phyloP scores from a whole-genome alignment of 2,888 invertebrate genomes.

The Drosophila kuntzei region DNA sequence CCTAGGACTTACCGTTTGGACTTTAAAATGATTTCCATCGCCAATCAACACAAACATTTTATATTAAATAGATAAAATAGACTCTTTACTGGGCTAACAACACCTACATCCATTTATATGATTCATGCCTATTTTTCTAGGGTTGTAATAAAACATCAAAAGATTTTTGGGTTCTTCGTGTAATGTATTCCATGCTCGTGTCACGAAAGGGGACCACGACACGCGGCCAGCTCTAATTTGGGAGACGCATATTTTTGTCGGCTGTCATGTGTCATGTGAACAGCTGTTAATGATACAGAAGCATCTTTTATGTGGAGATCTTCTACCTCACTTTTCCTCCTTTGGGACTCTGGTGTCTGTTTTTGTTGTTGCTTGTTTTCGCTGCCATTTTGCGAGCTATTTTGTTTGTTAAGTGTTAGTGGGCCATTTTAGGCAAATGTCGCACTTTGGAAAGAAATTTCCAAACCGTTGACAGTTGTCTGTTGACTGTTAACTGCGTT shows the following conservation, averaged over 20 bases:
- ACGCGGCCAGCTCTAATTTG: constrained; percentile 9
- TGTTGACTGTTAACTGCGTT: constrained; percentile 7
- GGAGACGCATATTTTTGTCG: constrained; percentile 11
- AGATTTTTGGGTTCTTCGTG: too few relatives aligned
- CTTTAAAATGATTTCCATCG: too few relatives aligned
- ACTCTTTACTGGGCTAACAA: too few relatives aligned
- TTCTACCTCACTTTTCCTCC: constrained; percentile 30
- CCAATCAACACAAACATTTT: too few relatives aligned
- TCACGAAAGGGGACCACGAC: neutral
- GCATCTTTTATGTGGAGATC: constrained; percentile 51
- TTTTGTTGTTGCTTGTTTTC: constrained; percentile 19
- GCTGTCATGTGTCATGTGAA: constrained; percentile 65
- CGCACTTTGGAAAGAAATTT: constrained; percentile 45
- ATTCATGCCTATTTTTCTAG: too few relatives aligned
- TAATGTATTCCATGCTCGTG: neutral
- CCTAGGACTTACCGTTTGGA: too few relatives aligned
- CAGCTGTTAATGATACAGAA: constrained; percentile 77
- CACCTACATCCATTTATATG: too few relatives aligned
- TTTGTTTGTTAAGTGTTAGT: constrained; percentile 34
- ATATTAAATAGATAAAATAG: too few relatives aligned
- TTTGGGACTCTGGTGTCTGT: neutral
- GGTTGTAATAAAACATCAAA: too few relatives aligned
- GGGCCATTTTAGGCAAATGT: constrained; percentile 49
- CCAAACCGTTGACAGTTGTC: constrained; percentile 17
- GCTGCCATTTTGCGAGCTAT: constrained; percentile 32